A percentile compares a stretch with the other conserved stretches of the same genome.
phyloP scores from a whole-genome alignment of 2,888 invertebrate species.

The Arctia plantaginis region DNA sequence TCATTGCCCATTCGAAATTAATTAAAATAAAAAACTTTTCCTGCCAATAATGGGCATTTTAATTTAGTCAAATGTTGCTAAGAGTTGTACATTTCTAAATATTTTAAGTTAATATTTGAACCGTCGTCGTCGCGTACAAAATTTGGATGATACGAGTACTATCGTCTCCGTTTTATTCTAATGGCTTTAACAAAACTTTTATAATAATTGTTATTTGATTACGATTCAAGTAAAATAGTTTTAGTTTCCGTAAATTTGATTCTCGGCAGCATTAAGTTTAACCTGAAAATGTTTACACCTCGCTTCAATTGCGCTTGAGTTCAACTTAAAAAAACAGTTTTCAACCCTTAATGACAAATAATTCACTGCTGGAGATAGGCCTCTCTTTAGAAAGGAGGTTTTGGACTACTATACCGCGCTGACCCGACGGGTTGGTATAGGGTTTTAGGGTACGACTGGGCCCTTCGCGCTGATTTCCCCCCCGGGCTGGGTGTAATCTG shows the following conservation, averaged over 20 bases:
- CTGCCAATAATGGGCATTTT: slow-evolving; percentile 13
- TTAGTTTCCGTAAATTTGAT: background rate
- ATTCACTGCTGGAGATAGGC: too few species aligned
- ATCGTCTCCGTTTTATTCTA: background rate
- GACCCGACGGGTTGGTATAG: too few species aligned
- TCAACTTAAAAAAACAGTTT: too few species aligned
- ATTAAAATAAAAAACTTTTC: slow-evolving; percentile 33
- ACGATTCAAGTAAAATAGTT: background rate
- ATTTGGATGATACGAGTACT: background rate
- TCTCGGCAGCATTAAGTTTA: background rate
- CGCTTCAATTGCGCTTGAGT: too few species aligned
- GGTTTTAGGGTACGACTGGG: too few species aligned
- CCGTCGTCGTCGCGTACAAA: background rate
- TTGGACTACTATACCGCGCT: too few species aligned
- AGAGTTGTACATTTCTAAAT: background rate
- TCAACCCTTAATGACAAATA: too few species aligned
- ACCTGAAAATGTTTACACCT: background rate
- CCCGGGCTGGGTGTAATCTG: too few species aligned
- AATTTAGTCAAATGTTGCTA: background rate
- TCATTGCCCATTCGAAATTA: slow-evolving; percentile 40
- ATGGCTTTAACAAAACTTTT: too few species aligned
- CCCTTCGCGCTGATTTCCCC: too few species aligned
- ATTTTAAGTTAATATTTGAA: background rate
- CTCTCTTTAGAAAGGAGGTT: too few species aligned
- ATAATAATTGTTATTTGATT: background rate